These are phyloP conservation scores for Palythoa heliodiscus DNA, from an alignment of 92 coral and sea anemone species.

Conservation along the genomic window DNA sequence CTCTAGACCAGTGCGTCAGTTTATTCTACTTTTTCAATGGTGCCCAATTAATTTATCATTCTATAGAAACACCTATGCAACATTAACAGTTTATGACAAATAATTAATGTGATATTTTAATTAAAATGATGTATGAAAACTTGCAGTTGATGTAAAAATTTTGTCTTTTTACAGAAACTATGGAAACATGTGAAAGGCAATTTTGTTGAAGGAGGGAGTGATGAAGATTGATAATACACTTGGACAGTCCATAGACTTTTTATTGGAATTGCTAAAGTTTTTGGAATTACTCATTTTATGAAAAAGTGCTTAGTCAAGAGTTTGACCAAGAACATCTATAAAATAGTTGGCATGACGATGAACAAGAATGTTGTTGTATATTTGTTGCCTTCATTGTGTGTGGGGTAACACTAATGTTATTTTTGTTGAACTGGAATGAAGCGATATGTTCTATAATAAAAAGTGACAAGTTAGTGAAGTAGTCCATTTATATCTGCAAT, in stretches of 20 bases:
- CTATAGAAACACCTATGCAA: no score
- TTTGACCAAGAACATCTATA: not conserved
- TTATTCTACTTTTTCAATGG: no score
- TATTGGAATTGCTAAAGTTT: not conserved
- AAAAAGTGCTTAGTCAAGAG: not conserved
- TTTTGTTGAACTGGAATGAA: not conserved
- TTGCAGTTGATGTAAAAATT: no score
- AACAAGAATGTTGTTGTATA: not conserved
- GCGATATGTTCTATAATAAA: not conserved
- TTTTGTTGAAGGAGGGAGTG: constrained; percentile 22
- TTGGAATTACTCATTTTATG: not conserved
- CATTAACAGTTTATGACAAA: no score
- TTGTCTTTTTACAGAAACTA: constrained; percentile 18
- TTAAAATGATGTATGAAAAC: no score
- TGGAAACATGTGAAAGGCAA: constrained; percentile 41
- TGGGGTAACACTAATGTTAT: not conserved
- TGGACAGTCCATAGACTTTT: constrained; percentile 25
- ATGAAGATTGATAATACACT: constrained; percentile 16
- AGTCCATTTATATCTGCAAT: not conserved
- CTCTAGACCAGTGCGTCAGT: no score
- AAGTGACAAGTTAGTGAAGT: not conserved
- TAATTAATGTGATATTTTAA: no score
- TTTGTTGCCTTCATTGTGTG: not conserved
- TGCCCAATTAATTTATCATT: no score
- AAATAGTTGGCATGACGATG: not conserved